Evolutionary conservation across 35 echinoderm and acorn worm genomes (phyloP), one percentile per base, ranked within the genome.

Genomic region (Apostichopus japonicus): DNA sequence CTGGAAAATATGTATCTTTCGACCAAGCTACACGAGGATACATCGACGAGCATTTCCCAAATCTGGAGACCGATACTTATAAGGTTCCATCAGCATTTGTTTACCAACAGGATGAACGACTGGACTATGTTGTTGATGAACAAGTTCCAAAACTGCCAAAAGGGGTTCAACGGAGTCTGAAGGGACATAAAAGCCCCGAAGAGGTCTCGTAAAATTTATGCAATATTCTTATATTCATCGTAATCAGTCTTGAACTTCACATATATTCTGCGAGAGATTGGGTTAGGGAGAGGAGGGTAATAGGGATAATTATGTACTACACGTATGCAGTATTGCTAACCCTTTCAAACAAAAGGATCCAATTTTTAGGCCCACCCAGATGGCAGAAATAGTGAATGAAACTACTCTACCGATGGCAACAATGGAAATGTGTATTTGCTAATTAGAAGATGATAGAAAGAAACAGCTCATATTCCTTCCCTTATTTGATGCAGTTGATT

Each of bases 61-160:
- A 83, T 83, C 24, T 83, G 10, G 33, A 54, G 24, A 54, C 6
- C 8, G 15, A 83, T 52, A 54, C 79, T 8, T 83, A 55, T 52
- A 83, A 83, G 51, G 79, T 83, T 19, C 79, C 79, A 52, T 24
- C 79, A 8, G 79, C 79, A 55, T 83, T 83, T 83, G 6, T 11
- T 55, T 83, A 83, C 16, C 13, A 83, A 17, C 79, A 83, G 15
- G 79, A 83, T 54, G 79, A 55, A 54, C 17, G 54, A 17, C 79
- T 83, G 13, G 79, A 83, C 52, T 83, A 53, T 17, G 51, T 83
- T 83, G 2, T 15, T 17, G 79, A 83, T 83, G 79, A 33, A 17
- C 17, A 83, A 17, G 24, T 83, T 52, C 24, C 24, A 33, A 17
- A 83, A 8, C n/a, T 83, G 7, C 17, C 14, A 2, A 54, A 67